These are phyloP conservation scores for Heliconius hermathena DNA, from an alignment of 1,140 invertebrate genomes.

Conservation along the genomic window DNA sequence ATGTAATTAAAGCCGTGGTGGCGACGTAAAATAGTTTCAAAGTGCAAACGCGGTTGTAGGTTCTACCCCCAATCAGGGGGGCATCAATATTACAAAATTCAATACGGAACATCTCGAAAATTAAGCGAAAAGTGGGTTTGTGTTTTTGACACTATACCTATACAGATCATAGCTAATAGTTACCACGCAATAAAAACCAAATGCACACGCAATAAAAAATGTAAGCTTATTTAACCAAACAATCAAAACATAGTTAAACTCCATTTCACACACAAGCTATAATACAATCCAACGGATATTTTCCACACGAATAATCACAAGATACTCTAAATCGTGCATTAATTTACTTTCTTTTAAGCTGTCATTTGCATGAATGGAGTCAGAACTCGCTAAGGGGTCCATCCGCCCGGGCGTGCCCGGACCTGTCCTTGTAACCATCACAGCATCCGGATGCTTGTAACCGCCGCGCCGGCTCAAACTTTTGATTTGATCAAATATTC, in stretches of 20 bases:
- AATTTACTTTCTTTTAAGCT: constrained; percentile 39
- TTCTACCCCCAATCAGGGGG: too few species aligned
- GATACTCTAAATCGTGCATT: constrained; percentile 24
- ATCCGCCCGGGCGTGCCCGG: constrained; percentile 29
- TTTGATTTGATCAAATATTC: constrained; percentile 13
- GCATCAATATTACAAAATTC: too few species aligned
- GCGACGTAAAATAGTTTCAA: too few species aligned
- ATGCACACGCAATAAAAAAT: neutral
- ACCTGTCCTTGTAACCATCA: constrained; percentile 30
- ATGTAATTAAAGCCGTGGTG: neutral
- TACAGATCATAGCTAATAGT: neutral
- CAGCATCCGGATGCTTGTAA: constrained; percentile 33
- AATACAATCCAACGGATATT: constrained; percentile 30
- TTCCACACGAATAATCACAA: constrained; percentile 42
- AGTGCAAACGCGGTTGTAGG: too few species aligned
- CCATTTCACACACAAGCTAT: constrained; percentile 6
- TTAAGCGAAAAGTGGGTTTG: too few species aligned
- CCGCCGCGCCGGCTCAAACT: neutral
- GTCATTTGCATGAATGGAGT: constrained; percentile 34
- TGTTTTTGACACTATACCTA: too few species aligned
- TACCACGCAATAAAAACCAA: neutral
- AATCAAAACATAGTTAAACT: constrained; percentile 3
- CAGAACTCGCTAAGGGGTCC: constrained; percentile 26
- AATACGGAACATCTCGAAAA: too few species aligned
- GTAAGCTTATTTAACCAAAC: neutral